Conservation (phyloP, 2,888 invertebrate genomes). For the Euclidia mi region DNA sequence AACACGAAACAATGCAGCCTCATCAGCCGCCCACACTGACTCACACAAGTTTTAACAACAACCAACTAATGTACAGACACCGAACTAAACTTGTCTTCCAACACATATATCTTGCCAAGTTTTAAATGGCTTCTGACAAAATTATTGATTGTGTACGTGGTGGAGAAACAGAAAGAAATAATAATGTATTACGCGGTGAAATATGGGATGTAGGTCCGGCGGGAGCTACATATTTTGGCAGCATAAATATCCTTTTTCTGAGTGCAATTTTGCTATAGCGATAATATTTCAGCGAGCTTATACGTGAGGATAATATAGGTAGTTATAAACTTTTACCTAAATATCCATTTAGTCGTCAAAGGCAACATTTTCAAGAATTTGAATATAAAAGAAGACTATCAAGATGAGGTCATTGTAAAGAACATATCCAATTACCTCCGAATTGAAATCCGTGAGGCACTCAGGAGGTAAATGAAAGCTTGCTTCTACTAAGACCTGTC, state of each 20-base stretch:
- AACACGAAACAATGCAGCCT: constrained; percentile 68
- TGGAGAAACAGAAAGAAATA: constrained; percentile 31
- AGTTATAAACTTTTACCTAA: no score
- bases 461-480: constrained; percentile 19
- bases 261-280: constrained; percentile 15
- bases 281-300: not conserved
- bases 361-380: no score
- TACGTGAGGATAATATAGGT: no score
- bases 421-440: constrained; percentile 35
- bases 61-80: constrained; percentile 9
- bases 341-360: no score
- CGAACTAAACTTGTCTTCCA: constrained; percentile 29
- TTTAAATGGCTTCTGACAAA: constrained; percentile 20
- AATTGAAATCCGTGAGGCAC: constrained; percentile 30
- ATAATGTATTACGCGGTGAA: constrained; percentile 28
- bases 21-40: constrained; percentile 47
- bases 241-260: constrained; percentile 14
- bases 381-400: constrained; percentile 8
- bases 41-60: constrained; percentile 29
- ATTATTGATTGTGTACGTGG: constrained; percentile 32
- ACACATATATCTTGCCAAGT: constrained; percentile 4
- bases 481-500: constrained; percentile 19
- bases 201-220: constrained; percentile 18
- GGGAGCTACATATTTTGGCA: constrained; percentile 14
- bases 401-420: constrained; percentile 30